phyloP scores from a whole-genome alignment of 1,140 invertebrate species.

The Cheumatopsyche charites region DNA sequence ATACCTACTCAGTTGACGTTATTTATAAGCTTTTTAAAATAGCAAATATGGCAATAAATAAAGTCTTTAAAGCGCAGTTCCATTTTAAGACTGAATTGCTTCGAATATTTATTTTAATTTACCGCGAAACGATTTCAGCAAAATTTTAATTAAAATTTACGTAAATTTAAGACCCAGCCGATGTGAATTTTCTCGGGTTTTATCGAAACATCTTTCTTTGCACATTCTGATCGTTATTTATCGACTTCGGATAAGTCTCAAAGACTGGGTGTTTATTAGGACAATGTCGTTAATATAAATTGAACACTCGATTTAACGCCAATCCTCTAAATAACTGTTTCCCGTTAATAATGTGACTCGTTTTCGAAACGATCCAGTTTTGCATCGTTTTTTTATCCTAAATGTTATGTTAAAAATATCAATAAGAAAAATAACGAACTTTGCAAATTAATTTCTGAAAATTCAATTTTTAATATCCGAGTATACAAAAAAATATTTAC shows the following conservation, averaged over 20 bases:
- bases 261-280: constrained; percentile 10
- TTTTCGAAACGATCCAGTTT: neutral
- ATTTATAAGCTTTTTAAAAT: constrained; percentile 4
- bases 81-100: too few species aligned
- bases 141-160: neutral
- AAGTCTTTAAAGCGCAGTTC: too few species aligned
- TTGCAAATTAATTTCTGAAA: too few species aligned
- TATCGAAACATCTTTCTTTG: neutral
- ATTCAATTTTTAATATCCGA: too few species aligned
- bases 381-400: too few species aligned
- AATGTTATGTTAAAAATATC: too few species aligned
- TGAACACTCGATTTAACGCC: constrained; percentile 9
- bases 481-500: too few species aligned
- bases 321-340: neutral
- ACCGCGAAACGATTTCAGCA: neutral
- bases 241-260: neutral
- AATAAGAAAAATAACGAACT: too few species aligned
- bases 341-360: constrained; percentile 6
- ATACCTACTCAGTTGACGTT: neutral
- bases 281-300: constrained; percentile 9
- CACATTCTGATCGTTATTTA: neutral
- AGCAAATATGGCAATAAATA: too few species aligned
- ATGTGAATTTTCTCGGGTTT: too few species aligned
- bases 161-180: neutral
- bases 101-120: neutral